Evolutionary conservation across 2,113 vertebrate genomes (phyloP).

Genomic region (Nibea coibor): DNA sequence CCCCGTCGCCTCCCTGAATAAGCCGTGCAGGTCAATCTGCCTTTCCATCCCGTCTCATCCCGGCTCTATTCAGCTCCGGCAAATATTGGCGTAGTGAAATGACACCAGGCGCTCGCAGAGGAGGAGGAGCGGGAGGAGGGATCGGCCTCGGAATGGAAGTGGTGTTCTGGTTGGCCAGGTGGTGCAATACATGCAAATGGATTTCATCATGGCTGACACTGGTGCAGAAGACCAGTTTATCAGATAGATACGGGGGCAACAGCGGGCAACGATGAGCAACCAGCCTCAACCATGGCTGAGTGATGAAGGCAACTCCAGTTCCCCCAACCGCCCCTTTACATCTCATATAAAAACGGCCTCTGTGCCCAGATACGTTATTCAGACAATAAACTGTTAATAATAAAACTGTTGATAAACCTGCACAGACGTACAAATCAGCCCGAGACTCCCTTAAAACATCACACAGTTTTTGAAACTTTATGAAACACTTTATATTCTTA

Average conservation of each 20-base stretch:
- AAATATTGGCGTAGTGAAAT: slow-evolving; percentile 41
- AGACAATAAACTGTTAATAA: no score
- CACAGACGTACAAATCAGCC: no score
- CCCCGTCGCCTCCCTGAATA: slow-evolving; percentile 50
- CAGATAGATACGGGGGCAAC: neutral
- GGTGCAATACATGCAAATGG: slow-evolving; percentile 30
- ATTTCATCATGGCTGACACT: slow-evolving; percentile 30
- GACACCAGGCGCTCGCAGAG: slow-evolving; percentile 1
- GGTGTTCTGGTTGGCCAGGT: slow-evolving; percentile 31
- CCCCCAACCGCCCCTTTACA: neutral
- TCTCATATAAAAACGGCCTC: no score
- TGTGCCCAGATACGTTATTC: no score
- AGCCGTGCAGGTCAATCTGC: slow-evolving; percentile 49
- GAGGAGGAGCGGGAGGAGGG: neutral
- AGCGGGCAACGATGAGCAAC: neutral
- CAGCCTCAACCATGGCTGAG: neutral
- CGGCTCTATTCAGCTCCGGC: slow-evolving; percentile 16
- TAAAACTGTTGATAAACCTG: no score
- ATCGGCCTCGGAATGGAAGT: slow-evolving; percentile 44
- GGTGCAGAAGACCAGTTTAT: slow-evolving; percentile 13
- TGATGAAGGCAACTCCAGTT: neutral
- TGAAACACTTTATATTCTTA: no score
- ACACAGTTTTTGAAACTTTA: no score
- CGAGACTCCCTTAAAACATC: no score
- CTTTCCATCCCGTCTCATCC: slow-evolving; percentile 33